phyloP scores from a whole-genome alignment of 2,888 invertebrate genomes.

The Epirrita christyi region DNA sequence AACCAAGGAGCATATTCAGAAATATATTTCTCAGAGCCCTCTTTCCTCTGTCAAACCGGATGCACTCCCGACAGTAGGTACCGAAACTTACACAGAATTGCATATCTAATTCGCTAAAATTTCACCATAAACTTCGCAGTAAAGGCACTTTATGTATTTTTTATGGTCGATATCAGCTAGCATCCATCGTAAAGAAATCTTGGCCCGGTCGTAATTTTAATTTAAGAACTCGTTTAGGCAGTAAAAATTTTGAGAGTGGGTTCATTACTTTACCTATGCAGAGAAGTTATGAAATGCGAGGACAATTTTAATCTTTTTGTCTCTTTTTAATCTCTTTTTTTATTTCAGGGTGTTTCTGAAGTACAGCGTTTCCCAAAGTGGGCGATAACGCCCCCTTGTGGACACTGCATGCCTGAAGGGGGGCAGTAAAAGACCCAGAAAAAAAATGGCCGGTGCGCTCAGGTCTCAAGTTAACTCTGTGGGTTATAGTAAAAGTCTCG shows the following conservation, averaged over 20 bases:
- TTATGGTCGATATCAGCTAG: conserved; percentile 44
- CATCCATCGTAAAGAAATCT: conserved; percentile 42
- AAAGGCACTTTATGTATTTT: conserved; percentile 13
- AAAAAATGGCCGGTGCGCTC: too few species aligned
- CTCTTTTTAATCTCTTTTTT: too few species aligned
- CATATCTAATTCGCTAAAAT: conserved; percentile 6
- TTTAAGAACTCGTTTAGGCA: conserved; percentile 37
- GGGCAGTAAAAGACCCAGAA: too few species aligned
- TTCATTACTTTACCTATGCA: background rate
- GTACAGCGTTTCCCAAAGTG: too few species aligned
- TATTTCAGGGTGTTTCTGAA: too few species aligned
- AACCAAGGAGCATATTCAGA: too few species aligned
- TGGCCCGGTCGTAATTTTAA: conserved; percentile 42
- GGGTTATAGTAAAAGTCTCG: too few species aligned
- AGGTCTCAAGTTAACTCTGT: too few species aligned
- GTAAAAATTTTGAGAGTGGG: conserved; percentile 6
- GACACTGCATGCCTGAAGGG: too few species aligned
- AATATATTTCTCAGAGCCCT: too few species aligned
- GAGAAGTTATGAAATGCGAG: background rate
- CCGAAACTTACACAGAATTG: background rate
- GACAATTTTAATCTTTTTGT: too few species aligned
- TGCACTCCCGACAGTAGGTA: background rate
- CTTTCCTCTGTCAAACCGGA: background rate
- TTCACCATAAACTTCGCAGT: conserved; percentile 1
- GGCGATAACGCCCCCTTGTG: too few species aligned